Conservation (phyloP, 2,888 invertebrate species). For the Hybos culiciformis region DNA sequence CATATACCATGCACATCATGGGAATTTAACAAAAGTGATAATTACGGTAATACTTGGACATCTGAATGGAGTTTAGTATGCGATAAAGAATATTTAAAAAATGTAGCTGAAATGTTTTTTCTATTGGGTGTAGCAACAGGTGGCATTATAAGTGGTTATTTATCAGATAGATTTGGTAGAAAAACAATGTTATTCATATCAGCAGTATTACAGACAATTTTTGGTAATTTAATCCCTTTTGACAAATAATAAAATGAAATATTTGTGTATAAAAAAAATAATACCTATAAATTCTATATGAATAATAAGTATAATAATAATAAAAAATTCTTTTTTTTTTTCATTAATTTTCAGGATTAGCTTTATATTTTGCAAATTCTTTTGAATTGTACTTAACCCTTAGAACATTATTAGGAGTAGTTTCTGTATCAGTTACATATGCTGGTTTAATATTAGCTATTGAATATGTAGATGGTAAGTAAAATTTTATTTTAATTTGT, state of each 20-base stretch:
- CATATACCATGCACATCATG: slow-evolving; percentile 42
- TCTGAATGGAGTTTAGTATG: slow-evolving; percentile 68
- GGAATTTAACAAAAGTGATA: slow-evolving; percentile 43
- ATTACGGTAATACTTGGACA: slow-evolving; percentile 50
- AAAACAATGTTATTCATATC: slow-evolving; percentile 61
- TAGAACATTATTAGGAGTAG: slow-evolving; percentile 56
- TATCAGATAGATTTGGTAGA: slow-evolving; percentile 69
- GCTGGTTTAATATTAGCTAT: slow-evolving; percentile 67
- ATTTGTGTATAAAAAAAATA: neutral
- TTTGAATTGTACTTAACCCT: slow-evolving; percentile 56
- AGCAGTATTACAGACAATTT: slow-evolving; percentile 50
- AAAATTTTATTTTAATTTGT: too few relatives aligned
- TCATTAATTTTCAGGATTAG: slow-evolving; percentile 31
- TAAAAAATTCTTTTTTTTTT: slow-evolving; percentile 11
- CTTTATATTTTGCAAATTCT: slow-evolving; percentile 56
- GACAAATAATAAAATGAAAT: slow-evolving; percentile 2
- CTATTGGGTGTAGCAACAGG: slow-evolving; percentile 63
- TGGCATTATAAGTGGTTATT: slow-evolving; percentile 62
- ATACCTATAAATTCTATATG: neutral
- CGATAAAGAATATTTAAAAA: slow-evolving; percentile 52
- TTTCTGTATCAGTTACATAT: slow-evolving; percentile 70
- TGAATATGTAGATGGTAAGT: slow-evolving; percentile 63
- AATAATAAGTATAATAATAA: slow-evolving; percentile 7
- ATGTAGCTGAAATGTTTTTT: slow-evolving; percentile 64
- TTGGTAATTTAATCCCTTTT: slow-evolving; percentile 37